Percentiles rank a stretch among this genome's conserved stretches.
Conservation (phyloP, 2,888 invertebrate genomes). For the Mechanitis mazaeus region DNA sequence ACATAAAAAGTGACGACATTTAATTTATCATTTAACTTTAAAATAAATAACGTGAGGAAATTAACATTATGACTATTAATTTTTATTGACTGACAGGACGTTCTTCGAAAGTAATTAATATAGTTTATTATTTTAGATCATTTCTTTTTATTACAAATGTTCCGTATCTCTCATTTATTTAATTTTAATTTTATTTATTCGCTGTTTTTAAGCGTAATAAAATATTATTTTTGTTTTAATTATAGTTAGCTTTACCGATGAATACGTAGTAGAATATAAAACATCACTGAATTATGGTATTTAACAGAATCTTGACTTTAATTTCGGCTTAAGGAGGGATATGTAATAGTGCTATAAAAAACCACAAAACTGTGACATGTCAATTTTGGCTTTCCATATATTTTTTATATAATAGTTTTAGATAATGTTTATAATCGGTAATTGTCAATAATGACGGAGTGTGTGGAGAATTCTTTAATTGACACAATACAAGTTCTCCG, state of each 20-base stretch:
- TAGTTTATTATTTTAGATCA: slow-evolving; percentile 2
- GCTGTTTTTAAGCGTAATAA: too few species aligned
- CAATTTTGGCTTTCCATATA: too few species aligned
- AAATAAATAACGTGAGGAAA: slow-evolving; percentile 54
- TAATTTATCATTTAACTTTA: slow-evolving; percentile 59
- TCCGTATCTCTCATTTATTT: background rate
- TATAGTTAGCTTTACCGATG: too few species aligned
- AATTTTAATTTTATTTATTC: background rate
- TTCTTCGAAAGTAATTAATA: slow-evolving; percentile 29
- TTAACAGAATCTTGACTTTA: too few species aligned
- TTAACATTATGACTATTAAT: slow-evolving; percentile 35
- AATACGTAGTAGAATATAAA: too few species aligned
- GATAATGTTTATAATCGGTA: slow-evolving; percentile 8
- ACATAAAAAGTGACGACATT: slow-evolving; percentile 65
- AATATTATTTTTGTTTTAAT: too few species aligned
- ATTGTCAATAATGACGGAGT: slow-evolving; percentile 35
- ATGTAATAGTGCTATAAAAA: too few species aligned
- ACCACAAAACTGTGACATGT: too few species aligned
- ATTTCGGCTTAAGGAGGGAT: too few species aligned
- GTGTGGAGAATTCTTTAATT: slow-evolving; percentile 68
- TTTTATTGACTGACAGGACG: slow-evolving; percentile 35
- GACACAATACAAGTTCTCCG: slow-evolving; percentile 65
- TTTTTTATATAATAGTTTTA: too few species aligned
- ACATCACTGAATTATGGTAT: too few species aligned
- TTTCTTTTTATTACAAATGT: background rate